These are phyloP conservation scores for Lissonota sp. DNA, from an alignment of 2,888 invertebrate species.

Conservation along the genomic window DNA sequence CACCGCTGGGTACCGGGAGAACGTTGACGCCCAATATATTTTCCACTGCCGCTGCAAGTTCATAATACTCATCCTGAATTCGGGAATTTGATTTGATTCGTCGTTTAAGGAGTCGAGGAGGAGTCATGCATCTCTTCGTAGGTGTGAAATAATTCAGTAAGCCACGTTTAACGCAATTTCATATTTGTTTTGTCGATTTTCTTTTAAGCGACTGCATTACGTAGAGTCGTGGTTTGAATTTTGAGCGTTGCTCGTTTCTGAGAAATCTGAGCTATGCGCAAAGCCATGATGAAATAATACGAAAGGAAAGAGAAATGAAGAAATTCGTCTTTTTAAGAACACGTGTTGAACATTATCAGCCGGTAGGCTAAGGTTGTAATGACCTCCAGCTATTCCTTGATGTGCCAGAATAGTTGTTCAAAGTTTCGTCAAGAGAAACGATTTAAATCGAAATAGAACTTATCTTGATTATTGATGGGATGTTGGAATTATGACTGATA, in stretches of 20 bases:
- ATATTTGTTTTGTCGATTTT: conserved; percentile 20
- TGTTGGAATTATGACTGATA: too few relatives aligned
- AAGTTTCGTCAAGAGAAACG: too few relatives aligned
- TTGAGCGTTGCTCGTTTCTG: conserved; percentile 28
- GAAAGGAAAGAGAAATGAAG: too few relatives aligned
- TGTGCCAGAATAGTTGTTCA: too few relatives aligned
- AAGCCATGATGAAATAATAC: conserved; percentile 25
- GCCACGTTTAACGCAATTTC: conserved; percentile 31
- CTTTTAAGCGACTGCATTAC: conserved; percentile 17
- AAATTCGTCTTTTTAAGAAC: too few relatives aligned
- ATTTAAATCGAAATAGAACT: too few relatives aligned
- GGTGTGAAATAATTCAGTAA: conserved; percentile 33
- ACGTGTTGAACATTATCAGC: too few relatives aligned
- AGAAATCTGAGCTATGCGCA: conserved; percentile 34
- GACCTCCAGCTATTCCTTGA: too few relatives aligned
- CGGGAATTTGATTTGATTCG: conserved; percentile 3
- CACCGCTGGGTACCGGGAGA: conserved; percentile 27
- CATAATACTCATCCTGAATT: conserved; percentile 42
- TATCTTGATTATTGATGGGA: too few relatives aligned
- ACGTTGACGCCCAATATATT: conserved; percentile 31
- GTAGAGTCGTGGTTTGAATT: conserved; percentile 21
- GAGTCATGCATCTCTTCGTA: conserved; percentile 43
- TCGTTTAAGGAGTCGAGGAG: conserved; percentile 7
- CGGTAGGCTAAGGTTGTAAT: too few relatives aligned
- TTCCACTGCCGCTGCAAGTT: conserved; percentile 36